These are phyloP conservation scores for Trogon surrucura DNA, from an alignment of 2,113 vertebrate genomes.

Conservation along the genomic window DNA sequence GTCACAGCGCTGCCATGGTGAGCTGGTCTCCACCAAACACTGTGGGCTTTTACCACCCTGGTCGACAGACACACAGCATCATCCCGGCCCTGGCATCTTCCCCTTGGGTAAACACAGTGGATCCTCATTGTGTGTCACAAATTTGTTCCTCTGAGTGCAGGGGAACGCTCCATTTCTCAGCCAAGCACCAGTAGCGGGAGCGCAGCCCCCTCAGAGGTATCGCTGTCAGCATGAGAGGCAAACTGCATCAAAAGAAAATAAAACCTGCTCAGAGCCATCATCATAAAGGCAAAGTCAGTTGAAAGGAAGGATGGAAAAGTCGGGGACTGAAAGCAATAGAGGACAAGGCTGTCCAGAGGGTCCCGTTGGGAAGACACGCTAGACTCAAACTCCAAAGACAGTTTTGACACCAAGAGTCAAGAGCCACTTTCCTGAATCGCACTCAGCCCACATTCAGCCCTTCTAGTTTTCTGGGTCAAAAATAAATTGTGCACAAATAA, in stretches of 20 bases:
- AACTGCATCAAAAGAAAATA: background rate
- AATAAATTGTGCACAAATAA: background rate
- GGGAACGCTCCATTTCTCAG: background rate
- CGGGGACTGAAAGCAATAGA: background rate
- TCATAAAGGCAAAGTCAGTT: background rate
- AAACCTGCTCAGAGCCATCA: background rate
- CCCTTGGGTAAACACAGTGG: background rate
- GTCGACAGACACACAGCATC: background rate
- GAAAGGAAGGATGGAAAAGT: background rate
- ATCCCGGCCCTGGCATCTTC: background rate
- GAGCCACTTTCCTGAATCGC: background rate
- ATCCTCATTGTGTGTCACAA: background rate
- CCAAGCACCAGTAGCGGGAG: background rate
- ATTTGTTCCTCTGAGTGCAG: background rate
- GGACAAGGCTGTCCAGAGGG: background rate
- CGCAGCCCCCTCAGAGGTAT: fast-evolving
- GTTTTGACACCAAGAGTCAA: background rate
- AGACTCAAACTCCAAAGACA: background rate
- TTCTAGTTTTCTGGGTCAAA: background rate
- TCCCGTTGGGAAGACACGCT: fast-evolving
- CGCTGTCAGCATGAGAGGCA: fast-evolving
- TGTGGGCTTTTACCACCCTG: fast-evolving
- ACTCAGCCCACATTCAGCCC: background rate
- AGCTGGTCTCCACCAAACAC: background rate
- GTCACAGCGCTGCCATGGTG: fast-evolving